Evolutionary conservation across 2,113 vertebrate genomes (phyloP), one percentile per base, ranked within the genome.

Genomic region (Eupsittula cactorum): DNA sequence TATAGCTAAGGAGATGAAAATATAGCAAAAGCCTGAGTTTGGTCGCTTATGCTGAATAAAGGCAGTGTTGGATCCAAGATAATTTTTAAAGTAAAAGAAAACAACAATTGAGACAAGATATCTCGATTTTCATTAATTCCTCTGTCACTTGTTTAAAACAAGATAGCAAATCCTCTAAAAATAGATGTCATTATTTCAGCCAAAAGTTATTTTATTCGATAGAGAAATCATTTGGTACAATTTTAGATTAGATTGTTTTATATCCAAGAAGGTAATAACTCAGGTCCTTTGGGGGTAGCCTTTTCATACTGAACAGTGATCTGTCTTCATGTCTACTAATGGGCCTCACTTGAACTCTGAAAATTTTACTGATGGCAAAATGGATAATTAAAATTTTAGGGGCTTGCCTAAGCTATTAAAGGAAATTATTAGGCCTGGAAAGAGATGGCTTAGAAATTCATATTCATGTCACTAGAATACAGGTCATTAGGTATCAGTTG

Each of bases 351-450:
- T 73, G 70, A 92, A 76, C 81, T 90, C 62, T 46, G 37, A 90
- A 91, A 87, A 80, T 95, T 73, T 91, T 89, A 90, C 37, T 64
- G 63, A 55, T 70, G 63, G 68, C 11, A 90, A 83, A 91, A 93
- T 70, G 19, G 82, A 59, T 79, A 95, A 94, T 85, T 89, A 95
- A 87, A 79, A 77, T 82, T 96, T 94, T 92, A 90, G 78, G 49
- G 37, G 9, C 16, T 80, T 88, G 53, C 11, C 13, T 73, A 78
- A 78, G 12, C 13, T 94, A 41, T 74, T 92, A 85, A 57, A 82
- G 44, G 25, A 86, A 92, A 88, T 93, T 86, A 76, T 83, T 86
- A 70, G 16, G 24, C 23, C 37, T 1, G 1, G 29, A 39, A 90
- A 33, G 46, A 88, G 59, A 80, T 31, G 11, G 31, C 27, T 88